Evolutionary conservation across 2,888 invertebrate genomes (phyloP), one percentile per base, ranked within the genome.

Genomic region (Hetaerina titia): DNA sequence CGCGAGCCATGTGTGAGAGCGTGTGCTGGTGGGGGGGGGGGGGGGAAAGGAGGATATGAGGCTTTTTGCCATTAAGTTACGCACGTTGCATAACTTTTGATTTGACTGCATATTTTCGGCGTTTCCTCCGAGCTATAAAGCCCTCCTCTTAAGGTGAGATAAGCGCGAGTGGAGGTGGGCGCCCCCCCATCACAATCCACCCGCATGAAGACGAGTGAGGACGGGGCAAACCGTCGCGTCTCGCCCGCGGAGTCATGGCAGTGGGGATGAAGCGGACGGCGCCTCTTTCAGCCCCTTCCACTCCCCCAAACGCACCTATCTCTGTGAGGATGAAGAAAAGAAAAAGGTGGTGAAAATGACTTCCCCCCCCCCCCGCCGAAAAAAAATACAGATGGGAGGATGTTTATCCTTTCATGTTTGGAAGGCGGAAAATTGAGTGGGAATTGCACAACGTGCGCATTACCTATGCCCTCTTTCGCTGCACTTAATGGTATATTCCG

Each of bases 31-130:
- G 22, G 17, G 31, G 9, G 31, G 56, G 64, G 88, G 22, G 17
- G 31, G 9, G 31, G 56, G 64, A 9, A 45, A 25, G 63, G 31
- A 25, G n/a, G 60, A 31, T 45, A 15, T 31, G 8, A 15, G 15
- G 25, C 13, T 15, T 31, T 31, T 81, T 22, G 31, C 69, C 31
- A 31, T 31, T 81, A 22, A 81, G 81, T 81, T 81, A 81, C 13
- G 8, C 31, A 31, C 81, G 81, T 81, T 81, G 81, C 31, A 81
- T 81, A 81, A 81, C 81, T 81, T 81, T 31, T 81, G 81, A 31
- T 8, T 81, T 13, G 11, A 11, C 15, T 22, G 9, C 25, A 31
- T 11, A 31, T 31, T 31, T 81, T 81, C 15, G 25, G 25, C 31
- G 81, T 31, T 81, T 81, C 81, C 81, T 81, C 81, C 31, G 31